Percentiles rank a stretch among this genome's conserved stretches.
These are phyloP conservation scores for Pasiphila rectangulata DNA, from an alignment of 2,888 invertebrate species.

Conservation along the genomic window DNA sequence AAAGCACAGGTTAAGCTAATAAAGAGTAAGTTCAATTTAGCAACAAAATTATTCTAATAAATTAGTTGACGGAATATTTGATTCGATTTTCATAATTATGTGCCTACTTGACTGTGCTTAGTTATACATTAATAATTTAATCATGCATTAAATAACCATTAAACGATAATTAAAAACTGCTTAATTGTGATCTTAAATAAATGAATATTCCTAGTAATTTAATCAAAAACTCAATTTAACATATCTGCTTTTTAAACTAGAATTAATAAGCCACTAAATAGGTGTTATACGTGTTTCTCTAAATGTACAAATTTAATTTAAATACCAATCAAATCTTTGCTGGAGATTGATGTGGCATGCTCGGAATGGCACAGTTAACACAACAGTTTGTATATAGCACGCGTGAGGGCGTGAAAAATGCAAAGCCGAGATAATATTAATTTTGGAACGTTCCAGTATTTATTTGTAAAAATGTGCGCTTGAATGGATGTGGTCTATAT, in stretches of 20 bases:
- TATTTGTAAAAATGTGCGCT: not conserved
- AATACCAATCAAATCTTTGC: not conserved
- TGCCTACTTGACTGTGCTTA: not conserved
- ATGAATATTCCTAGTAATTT: no score
- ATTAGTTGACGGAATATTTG: no score
- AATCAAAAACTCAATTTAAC: no score
- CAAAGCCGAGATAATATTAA: not conserved
- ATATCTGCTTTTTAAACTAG: no score
- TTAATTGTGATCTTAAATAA: not conserved
- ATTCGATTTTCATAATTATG: no score
- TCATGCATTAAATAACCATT: not conserved
- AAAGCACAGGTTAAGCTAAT: no score
- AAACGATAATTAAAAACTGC: not conserved
- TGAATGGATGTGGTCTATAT: not conserved
- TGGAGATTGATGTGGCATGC: not conserved
- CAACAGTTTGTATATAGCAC: not conserved
- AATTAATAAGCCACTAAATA: no score
- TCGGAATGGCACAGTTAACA: constrained; percentile 2
- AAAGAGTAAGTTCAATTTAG: no score
- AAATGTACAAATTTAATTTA: no score
- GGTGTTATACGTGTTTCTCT: no score
- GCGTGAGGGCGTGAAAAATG: not conserved
- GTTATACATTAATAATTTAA: not conserved
- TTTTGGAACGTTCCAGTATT: not conserved
- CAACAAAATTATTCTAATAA: no score